phyloP scores from a whole-genome alignment of 2,797 vertebrate species.

The Chelon auratus region DNA sequence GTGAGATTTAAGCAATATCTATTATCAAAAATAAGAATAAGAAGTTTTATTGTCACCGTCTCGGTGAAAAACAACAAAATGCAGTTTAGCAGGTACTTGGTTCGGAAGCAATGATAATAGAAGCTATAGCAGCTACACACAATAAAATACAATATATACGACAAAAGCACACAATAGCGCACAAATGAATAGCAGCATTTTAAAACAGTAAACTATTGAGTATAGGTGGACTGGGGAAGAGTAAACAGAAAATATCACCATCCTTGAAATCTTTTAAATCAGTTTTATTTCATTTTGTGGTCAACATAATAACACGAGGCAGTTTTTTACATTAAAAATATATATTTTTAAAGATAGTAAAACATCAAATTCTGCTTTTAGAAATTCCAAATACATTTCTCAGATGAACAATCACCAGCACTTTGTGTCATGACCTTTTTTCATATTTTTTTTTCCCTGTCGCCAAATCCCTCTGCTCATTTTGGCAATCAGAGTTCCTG shows the following conservation, averaged over 20 bases:
- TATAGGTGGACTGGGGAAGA: no score
- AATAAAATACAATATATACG: no score
- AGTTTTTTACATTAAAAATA: not conserved
- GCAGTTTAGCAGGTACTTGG: no score
- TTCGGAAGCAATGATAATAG: no score
- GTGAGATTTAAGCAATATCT: not conserved
- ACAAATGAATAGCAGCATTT: no score
- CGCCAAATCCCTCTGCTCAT: conserved; percentile 15
- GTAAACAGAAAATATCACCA: not conserved
- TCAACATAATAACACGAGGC: not conserved
- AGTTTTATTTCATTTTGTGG: not conserved
- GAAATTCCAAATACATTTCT: not conserved
- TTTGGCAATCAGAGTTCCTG: conserved; percentile 34
- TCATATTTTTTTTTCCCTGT: not conserved
- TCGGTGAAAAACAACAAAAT: no score
- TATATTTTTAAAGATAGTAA: not conserved
- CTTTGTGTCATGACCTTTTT: conserved; percentile 25
- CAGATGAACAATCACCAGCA: conserved; percentile 11
- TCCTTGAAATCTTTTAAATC: not conserved
- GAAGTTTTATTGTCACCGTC: no score
- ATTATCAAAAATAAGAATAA: not conserved
- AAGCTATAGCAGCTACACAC: no score
- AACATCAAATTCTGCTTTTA: not conserved
- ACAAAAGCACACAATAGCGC: no score
- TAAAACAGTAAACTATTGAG: no score